A percentile compares a stretch with the other conserved stretches of the same genome.
Evolutionary conservation across 2,888 invertebrate genomes (phyloP).

Genomic region (Lycocerus yunnanus): DNA sequence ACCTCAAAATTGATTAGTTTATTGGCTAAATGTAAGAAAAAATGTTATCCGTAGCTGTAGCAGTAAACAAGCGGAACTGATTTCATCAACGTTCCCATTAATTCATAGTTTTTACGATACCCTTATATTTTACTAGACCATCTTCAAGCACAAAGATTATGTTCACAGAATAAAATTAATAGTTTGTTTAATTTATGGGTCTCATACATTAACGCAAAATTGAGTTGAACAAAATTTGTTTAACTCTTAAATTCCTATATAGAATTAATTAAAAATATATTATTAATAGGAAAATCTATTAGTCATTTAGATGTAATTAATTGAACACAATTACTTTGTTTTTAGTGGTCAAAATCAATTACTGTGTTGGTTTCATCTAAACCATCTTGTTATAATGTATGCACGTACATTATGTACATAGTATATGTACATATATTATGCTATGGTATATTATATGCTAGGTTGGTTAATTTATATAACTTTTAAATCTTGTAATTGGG

Average conservation of each 20-base stretch:
- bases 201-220: neutral
- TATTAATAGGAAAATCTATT: neutral
- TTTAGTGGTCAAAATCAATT: neutral
- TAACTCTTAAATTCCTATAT: neutral
- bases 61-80: conserved; percentile 3
- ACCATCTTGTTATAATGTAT: neutral
- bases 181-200: neutral
- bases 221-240: neutral
- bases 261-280: neutral
- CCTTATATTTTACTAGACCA: conserved; percentile 2
- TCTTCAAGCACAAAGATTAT: neutral
- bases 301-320: neutral
- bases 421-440: too few relatives aligned
- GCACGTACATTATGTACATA: too few relatives aligned
- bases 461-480: too few relatives aligned
- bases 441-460: too few relatives aligned
- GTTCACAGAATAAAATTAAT: neutral
- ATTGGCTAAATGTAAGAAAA: neutral
- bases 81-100: conserved; percentile 2
- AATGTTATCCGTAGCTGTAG: neutral
- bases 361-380: neutral
- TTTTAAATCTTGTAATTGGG: too few relatives aligned
- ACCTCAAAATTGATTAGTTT: neutral
- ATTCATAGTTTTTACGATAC: conserved; percentile 4
- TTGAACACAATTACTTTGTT: neutral